Conservation (phyloP, 2,113 vertebrate genomes). For the Poeciliopsis occidentalis region DNA sequence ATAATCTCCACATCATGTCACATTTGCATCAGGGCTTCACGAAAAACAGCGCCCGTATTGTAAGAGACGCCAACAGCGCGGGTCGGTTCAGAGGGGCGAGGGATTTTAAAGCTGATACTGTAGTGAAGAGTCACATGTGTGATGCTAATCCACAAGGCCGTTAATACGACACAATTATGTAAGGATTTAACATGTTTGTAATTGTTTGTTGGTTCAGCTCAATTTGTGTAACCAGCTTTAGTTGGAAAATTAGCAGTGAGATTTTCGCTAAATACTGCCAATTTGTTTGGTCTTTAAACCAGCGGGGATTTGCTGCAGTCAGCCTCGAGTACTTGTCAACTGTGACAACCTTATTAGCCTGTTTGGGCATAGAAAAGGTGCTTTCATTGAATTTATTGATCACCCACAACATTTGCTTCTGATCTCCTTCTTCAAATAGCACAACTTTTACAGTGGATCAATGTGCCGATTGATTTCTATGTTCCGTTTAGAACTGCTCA, state of each 20-base stretch:
- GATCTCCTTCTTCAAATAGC: slow-evolving; percentile 39
- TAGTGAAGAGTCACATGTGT: slow-evolving; percentile 57
- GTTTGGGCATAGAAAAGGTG: slow-evolving; percentile 50
- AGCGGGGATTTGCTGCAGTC: slow-evolving; percentile 56
- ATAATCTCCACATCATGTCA: slow-evolving; percentile 79
- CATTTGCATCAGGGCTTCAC: slow-evolving; percentile 71
- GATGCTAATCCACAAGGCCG: slow-evolving; percentile 69
- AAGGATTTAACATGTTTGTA: slow-evolving; percentile 77
- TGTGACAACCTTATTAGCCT: slow-evolving; percentile 59
- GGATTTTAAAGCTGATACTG: slow-evolving; percentile 56
- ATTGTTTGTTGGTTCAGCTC: slow-evolving; percentile 78
- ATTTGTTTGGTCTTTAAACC: slow-evolving; percentile 68
- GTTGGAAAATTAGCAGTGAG: slow-evolving; percentile 68
- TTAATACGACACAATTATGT: slow-evolving; percentile 74
- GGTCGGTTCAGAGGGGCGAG: slow-evolving; percentile 28
- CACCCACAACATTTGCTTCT: slow-evolving; percentile 36
- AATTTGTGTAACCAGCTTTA: slow-evolving; percentile 76
- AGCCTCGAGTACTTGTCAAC: slow-evolving; percentile 37
- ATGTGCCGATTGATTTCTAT: slow-evolving; percentile 56
- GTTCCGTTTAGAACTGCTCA: slow-evolving; percentile 61
- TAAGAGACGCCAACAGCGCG: slow-evolving; percentile 5
- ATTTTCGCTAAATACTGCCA: slow-evolving; percentile 69
- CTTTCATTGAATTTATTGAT: slow-evolving; percentile 61
- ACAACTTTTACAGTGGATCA: slow-evolving; percentile 43
- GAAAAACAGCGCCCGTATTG: slow-evolving; percentile 30